phyloP scores from a whole-genome alignment of 2,797 vertebrate species.

The Gymnothorax javanicus region DNA sequence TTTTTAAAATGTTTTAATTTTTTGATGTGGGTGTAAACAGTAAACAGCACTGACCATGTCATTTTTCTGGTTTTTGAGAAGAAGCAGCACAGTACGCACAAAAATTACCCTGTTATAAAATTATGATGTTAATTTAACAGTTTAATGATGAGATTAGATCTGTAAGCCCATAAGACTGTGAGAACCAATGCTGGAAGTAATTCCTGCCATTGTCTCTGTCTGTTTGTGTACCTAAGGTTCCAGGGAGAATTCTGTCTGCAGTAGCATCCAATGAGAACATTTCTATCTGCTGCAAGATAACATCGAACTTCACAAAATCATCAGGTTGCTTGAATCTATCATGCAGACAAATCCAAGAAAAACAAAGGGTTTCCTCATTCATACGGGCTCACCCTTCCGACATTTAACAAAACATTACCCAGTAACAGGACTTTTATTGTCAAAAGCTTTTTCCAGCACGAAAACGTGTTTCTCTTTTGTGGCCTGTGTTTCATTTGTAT shows the following conservation, averaged over 20 bases:
- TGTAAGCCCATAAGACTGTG: neutral
- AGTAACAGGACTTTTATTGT: neutral
- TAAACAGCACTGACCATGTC: neutral
- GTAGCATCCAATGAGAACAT: neutral
- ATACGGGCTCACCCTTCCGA: neutral
- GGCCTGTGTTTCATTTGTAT: neutral
- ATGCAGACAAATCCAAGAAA: conserved; percentile 21
- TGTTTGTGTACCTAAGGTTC: neutral
- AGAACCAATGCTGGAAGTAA: neutral
- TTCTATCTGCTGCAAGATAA: neutral
- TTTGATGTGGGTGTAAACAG: neutral
- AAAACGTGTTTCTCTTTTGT: neutral
- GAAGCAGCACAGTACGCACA: neutral
- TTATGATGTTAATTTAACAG: no score
- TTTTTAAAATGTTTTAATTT: neutral
- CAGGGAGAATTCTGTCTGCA: neutral
- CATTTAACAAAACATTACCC: neutral
- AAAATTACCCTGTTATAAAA: no score
- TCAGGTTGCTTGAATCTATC: conserved; percentile 13
- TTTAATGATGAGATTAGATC: neutral
- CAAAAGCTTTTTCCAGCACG: neutral
- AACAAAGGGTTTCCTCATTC: conserved; percentile 32
- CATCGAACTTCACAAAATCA: neutral
- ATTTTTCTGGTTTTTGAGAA: neutral
- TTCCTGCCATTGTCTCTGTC: neutral